These are phyloP conservation scores for Mechanitis mazaeus DNA, from an alignment of 2,888 invertebrate genomes.

Conservation along the genomic window DNA sequence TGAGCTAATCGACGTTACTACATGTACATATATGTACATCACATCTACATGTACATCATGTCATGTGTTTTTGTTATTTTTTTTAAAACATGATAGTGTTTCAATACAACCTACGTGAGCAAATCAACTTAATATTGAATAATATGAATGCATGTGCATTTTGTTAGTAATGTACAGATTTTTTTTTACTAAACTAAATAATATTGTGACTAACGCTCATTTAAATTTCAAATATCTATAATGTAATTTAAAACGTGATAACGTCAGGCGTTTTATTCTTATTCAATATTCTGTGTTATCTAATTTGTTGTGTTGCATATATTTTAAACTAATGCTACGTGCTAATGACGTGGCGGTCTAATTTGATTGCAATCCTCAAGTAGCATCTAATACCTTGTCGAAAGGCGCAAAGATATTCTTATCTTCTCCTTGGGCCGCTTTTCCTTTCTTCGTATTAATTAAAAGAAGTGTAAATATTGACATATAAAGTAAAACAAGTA, in stretches of 20 bases:
- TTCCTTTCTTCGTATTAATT: constrained; percentile 79
- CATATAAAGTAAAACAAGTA: not conserved
- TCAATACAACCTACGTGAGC: not conserved
- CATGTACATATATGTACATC: too few species aligned
- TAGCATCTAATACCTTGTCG: constrained; percentile 81
- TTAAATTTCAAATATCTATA: not conserved
- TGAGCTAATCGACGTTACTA: too few species aligned
- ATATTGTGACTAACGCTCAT: not conserved
- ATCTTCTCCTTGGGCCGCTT: constrained; percentile 86
- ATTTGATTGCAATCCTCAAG: constrained; percentile 11
- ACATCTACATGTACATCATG: too few species aligned
- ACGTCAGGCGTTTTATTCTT: too few species aligned
- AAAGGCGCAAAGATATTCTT: constrained; percentile 86
- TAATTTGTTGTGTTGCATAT: not conserved
- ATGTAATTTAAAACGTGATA: too few species aligned
- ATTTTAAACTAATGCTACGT: not conserved
- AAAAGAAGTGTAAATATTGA: constrained; percentile 22
- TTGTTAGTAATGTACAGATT: not conserved
- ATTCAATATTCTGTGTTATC: too few species aligned
- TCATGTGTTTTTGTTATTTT: not conserved
- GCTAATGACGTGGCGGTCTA: constrained; percentile 1
- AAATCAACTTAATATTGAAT: not conserved
- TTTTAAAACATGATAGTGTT: constrained; percentile 1
- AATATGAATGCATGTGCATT: not conserved
- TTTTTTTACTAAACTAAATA: not conserved